Evolutionary conservation across 1,140 invertebrate genomes (phyloP).

Genomic region (Eufriesea mexicana): DNA sequence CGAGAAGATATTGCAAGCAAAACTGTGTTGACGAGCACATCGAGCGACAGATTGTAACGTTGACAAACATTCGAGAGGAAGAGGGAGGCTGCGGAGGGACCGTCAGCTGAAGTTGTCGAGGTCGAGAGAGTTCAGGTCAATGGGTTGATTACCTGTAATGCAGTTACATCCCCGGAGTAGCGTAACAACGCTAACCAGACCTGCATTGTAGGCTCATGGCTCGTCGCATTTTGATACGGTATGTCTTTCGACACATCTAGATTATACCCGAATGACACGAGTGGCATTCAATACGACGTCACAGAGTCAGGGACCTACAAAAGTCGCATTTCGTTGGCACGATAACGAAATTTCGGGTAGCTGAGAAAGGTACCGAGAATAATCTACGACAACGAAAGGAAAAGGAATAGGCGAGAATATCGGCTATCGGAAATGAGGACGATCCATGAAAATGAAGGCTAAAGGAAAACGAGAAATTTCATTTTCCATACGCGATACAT

Average conservation of each 20-base stretch:
- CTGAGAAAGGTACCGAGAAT: no score
- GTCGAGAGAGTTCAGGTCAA: slow-evolving; percentile 72
- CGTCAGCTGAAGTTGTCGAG: slow-evolving; percentile 63
- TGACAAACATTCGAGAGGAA: slow-evolving; percentile 43
- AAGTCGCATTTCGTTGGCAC: no score
- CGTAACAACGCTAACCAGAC: slow-evolving; percentile 66
- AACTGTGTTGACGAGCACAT: slow-evolving; percentile 52
- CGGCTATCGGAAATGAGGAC: no score
- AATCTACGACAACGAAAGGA: background rate
- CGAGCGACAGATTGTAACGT: slow-evolving; percentile 43
- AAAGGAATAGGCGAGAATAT: no score
- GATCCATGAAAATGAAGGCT: background rate
- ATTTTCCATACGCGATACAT: slow-evolving; percentile 53
- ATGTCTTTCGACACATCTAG: background rate
- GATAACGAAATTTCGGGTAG: no score
- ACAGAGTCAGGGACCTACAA: no score
- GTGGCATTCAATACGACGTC: no score
- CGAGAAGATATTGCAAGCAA: background rate
- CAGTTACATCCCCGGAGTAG: slow-evolving; percentile 72
- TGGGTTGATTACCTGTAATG: slow-evolving; percentile 76
- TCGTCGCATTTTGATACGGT: slow-evolving; percentile 50
- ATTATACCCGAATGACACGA: background rate
- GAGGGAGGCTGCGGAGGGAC: slow-evolving; percentile 18
- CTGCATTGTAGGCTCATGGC: slow-evolving; percentile 25
- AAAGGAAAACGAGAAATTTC: background rate